Conservation (phyloP, 2,888 invertebrate species). For the Perizoma affinitatum region DNA sequence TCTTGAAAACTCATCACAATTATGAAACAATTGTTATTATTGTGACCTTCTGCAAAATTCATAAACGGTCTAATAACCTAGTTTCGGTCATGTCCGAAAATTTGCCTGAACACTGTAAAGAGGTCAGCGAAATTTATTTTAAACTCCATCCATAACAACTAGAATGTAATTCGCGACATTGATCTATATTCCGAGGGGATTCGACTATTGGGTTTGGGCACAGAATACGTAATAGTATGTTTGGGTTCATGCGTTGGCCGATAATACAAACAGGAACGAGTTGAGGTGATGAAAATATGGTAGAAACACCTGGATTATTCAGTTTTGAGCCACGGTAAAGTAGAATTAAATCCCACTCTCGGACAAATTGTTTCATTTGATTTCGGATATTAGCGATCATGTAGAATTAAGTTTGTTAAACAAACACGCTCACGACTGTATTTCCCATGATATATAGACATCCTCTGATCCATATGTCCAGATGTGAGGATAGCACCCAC, state of each 20-base stretch:
- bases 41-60: slow-evolving; percentile 36
- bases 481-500: too few relatives aligned
- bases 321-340: not conserved
- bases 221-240: not conserved
- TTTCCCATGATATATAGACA: too few relatives aligned
- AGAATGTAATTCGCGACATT: slow-evolving; percentile 2
- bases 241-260: slow-evolving; percentile 25
- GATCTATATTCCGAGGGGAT: slow-evolving; percentile 13
- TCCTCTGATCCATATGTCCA: too few relatives aligned
- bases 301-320: slow-evolving; percentile 6
- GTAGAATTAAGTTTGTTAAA: too few relatives aligned
- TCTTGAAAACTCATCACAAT: slow-evolving; percentile 22
- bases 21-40: slow-evolving; percentile 37
- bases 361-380: too few relatives aligned
- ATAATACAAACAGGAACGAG: slow-evolving; percentile 38
- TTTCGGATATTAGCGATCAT: too few relatives aligned
- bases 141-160: slow-evolving; percentile 6
- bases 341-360: too few relatives aligned
- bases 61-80: slow-evolving; percentile 39
- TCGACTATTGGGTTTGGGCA: not conserved
- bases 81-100: slow-evolving; percentile 35
- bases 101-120: slow-evolving; percentile 11
- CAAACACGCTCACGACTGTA: too few relatives aligned
- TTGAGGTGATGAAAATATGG: slow-evolving; percentile 34
- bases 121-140: slow-evolving; percentile 13